phyloP scores from a whole-genome alignment of 1,140 invertebrate genomes.

The Thaumetopoea pityocampa region DNA sequence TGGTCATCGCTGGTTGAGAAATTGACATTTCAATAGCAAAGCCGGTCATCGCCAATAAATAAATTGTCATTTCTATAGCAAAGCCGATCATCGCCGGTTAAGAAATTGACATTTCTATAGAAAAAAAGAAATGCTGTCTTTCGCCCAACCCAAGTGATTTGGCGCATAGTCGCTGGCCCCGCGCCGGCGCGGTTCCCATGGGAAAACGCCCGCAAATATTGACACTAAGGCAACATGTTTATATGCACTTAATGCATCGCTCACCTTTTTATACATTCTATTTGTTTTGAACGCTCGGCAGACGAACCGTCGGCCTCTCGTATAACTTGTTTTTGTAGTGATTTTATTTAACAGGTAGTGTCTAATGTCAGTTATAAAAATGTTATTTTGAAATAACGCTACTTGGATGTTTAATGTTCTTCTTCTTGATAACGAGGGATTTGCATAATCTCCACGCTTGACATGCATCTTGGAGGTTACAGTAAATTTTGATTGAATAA shows the following conservation, averaged over 20 bases:
- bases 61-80: slow-evolving; percentile 68
- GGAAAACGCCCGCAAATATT: slow-evolving; percentile 71
- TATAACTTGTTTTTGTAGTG: slow-evolving; percentile 67
- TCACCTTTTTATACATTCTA: slow-evolving; percentile 72
- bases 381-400: slow-evolving; percentile 22
- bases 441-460: too few relatives aligned
- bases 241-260: slow-evolving; percentile 75
- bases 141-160: slow-evolving; percentile 58
- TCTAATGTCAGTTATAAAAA: slow-evolving; percentile 39
- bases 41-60: slow-evolving; percentile 2
- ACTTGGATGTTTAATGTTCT: background rate
- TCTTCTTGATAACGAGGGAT: too few relatives aligned
- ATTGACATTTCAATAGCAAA: background rate
- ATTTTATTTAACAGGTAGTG: slow-evolving; percentile 64
- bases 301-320: slow-evolving; percentile 64
- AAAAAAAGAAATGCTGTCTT: slow-evolving; percentile 52
- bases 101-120: slow-evolving; percentile 67
- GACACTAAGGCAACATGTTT: slow-evolving; percentile 72
- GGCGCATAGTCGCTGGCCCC: slow-evolving; percentile 39
- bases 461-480: too few relatives aligned
- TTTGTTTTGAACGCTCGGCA: slow-evolving; percentile 60
- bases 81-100: slow-evolving; percentile 31
- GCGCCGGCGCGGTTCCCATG: slow-evolving; percentile 58
- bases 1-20: too few relatives aligned
- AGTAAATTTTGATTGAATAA: too few relatives aligned